Conservation (phyloP, 2,888 invertebrate species). For the Chrysomela aeneicollis region DNA sequence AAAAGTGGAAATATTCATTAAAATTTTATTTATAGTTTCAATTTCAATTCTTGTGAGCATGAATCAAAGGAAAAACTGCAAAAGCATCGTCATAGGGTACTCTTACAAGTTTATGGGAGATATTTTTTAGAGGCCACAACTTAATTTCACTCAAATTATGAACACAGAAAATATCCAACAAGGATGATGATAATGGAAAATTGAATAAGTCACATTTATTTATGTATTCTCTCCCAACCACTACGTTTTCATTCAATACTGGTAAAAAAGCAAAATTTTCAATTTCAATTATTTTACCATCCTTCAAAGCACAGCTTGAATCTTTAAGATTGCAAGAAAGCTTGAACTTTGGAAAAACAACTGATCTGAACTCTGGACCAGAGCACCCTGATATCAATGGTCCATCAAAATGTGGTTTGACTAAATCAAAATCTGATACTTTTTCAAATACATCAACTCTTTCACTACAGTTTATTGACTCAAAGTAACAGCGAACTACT, state of each 20-base stretch:
- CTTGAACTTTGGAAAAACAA: background rate
- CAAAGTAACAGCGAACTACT: background rate
- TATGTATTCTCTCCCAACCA: background rate
- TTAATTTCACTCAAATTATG: background rate
- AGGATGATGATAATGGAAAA: background rate
- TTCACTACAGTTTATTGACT: background rate
- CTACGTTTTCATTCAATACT: background rate
- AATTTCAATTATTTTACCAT: constrained; percentile 9
- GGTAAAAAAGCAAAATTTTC: constrained; percentile 2
- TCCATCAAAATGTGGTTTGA: no score
- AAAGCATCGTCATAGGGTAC: constrained; percentile 4
- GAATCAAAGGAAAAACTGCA: background rate
- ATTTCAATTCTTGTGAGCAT: background rate
- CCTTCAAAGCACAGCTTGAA: background rate
- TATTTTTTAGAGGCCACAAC: background rate
- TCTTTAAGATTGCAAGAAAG: background rate
- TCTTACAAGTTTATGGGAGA: background rate
- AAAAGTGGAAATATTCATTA: no score
- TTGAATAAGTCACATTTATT: constrained; percentile 6
- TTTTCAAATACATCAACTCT: background rate
- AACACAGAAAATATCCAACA: background rate
- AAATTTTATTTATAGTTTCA: background rate
- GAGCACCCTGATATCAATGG: no score
- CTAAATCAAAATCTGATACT: no score
- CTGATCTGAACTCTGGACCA: no score